Conservation (phyloP, 2,797 vertebrate species). For the Allobates femoralis region DNA sequence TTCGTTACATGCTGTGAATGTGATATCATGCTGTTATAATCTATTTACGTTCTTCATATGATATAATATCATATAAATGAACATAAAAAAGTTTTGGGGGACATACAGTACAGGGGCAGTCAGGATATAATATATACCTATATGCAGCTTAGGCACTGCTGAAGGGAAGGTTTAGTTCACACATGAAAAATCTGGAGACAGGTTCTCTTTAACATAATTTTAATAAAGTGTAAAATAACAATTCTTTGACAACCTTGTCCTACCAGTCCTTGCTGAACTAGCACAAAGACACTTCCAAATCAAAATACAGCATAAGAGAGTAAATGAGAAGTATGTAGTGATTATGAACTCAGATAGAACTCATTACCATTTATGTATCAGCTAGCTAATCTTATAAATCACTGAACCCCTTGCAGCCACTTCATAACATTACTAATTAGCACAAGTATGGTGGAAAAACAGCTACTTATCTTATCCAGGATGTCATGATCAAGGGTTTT, state of each 20-base stretch:
- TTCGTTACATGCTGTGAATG: too few species aligned
- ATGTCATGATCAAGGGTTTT: neutral
- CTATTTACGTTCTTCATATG: too few species aligned
- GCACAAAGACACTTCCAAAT: neutral
- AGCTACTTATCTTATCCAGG: neutral
- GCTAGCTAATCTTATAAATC: constrained; percentile 45
- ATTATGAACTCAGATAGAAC: constrained; percentile 12
- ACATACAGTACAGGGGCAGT: too few species aligned
- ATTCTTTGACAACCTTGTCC: neutral
- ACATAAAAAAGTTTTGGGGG: too few species aligned
- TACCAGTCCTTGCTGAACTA: neutral
- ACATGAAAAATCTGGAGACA: too few species aligned
- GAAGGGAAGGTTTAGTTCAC: too few species aligned
- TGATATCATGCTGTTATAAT: too few species aligned
- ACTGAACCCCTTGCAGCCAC: constrained; percentile 9
- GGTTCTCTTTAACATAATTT: too few species aligned
- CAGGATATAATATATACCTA: too few species aligned
- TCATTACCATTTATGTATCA: constrained; percentile 30
- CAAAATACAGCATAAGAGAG: neutral
- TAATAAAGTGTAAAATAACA: neutral
- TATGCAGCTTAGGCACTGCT: too few species aligned
- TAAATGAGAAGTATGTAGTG: neutral
- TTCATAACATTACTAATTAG: constrained; percentile 12
- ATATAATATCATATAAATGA: too few species aligned
- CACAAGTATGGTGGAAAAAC: neutral